Percentiles rank a stretch among this genome's conserved stretches.
phyloP scores from a whole-genome alignment of 1,140 invertebrate species.

The Micrasema longulum region DNA sequence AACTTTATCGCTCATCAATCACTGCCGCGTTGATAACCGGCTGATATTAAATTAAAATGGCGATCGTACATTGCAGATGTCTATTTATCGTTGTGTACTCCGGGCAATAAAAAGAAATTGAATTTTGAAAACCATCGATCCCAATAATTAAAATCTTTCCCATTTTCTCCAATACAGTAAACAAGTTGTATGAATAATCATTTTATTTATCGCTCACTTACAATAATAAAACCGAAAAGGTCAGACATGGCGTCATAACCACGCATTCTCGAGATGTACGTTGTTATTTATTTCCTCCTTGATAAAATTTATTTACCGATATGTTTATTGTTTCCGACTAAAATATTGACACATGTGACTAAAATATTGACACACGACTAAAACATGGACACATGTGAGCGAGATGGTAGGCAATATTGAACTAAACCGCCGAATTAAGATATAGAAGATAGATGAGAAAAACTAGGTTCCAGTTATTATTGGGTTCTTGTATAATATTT shows the following conservation, averaged over 20 bases:
- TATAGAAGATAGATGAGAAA: no score
- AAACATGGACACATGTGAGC: not conserved
- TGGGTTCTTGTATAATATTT: no score
- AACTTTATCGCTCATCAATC: constrained; percentile 50
- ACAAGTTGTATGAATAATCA: no score
- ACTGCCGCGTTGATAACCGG: constrained; percentile 42
- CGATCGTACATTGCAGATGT: not conserved
- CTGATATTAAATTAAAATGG: constrained; percentile 45
- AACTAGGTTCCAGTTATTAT: no score
- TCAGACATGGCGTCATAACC: constrained; percentile 25
- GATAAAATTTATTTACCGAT: not conserved
- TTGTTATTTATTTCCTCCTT: constrained; percentile 5
- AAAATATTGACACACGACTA: constrained; percentile 15
- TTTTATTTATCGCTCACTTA: no score
- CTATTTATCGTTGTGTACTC: constrained; percentile 2
- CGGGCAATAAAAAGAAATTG: not conserved
- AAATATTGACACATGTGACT: constrained; percentile 15
- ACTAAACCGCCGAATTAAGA: no score
- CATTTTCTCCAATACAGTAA: no score
- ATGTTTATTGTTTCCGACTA: constrained; percentile 8
- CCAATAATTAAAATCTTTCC: no score
- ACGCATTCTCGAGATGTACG: constrained; percentile 1
- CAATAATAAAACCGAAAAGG: constrained; percentile 22
- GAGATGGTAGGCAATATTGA: not conserved
- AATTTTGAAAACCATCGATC: no score